Conservation (phyloP, 2,113 vertebrate genomes). For the Sapayoa aenigma region DNA sequence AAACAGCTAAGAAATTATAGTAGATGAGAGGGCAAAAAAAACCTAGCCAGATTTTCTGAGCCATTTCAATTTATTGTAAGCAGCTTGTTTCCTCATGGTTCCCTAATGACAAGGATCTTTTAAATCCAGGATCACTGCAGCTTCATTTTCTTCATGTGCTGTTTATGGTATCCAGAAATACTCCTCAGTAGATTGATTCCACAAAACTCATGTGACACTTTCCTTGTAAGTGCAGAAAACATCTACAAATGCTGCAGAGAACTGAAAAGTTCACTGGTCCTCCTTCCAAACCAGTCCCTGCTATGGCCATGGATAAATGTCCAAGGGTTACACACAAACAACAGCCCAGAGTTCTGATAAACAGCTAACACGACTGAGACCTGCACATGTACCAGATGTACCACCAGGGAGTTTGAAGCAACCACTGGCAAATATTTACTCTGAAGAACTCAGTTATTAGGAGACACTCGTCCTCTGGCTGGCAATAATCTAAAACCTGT, state of each 20-base stretch:
- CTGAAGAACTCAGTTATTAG: background rate
- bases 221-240: background rate
- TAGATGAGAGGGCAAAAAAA: background rate
- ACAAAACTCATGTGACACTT: background rate
- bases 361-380: background rate
- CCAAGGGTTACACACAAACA: background rate
- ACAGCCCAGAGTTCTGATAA: background rate
- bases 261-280: background rate
- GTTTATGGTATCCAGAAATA: background rate
- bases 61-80: background rate
- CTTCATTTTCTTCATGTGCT: background rate
- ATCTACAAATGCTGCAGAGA: background rate
- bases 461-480: background rate
- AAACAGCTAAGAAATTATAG: background rate
- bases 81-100: background rate
- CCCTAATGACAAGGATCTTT: background rate
- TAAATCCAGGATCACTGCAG: background rate
- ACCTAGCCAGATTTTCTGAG: background rate
- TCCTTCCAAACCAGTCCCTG: background rate
- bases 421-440: background rate
- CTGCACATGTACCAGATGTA: background rate
- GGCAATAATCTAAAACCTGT: background rate
- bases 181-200: background rate
- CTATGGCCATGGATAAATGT: fast-evolving
- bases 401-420: background rate